Base-by-base conservation (phyloP, 2,797 vertebrate species). In the Simalia tracyae region DNA sequence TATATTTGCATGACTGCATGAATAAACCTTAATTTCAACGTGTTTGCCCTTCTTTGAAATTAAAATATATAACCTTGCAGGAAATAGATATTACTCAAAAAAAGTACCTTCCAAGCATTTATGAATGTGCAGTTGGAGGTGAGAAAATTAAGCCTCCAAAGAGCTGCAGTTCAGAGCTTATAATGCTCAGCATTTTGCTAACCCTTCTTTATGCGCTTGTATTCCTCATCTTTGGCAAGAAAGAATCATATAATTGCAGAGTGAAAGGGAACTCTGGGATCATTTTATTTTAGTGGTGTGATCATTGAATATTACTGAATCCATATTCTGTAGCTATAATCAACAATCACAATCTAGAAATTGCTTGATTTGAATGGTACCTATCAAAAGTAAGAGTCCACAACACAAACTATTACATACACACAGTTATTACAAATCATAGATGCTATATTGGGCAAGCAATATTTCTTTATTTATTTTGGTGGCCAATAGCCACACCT, bases 31-130 rank as follows among this genome's bases (percentile, higher is more conserved):
- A 88, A 84, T 84, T 68, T 19, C 15, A 50, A 12, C 31, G 50
- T 50, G 19, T 19, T 68, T 68, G 19, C 5, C 28, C 19, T 19
- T 86, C 61, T 88, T 91, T 68, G 57, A 89, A 76, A 72, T 86
- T 56, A 89, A 91, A 86, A 84, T n/a, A 22, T 91, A 63, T 56
- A 91, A 61, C 57, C 24, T 93, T 89, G 22, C 54, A 89, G 36
- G 61, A 84, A 90, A 86, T 60, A 64, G 61, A 88, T 28, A 89
- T 63, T 88, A 50, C 60, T 91, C 56, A 88, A 93, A 28, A 91
- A 85, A 26, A 88, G 11, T 63, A 90, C 28, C 84, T 54, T 15
- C 15, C 31, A 90, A 56, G 28, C 36, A 60, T 85, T 81, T 89
- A 5, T 89, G 54, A 59, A 86, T 36, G 28, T 63, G 56, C 17